Conservation (phyloP, 2,797 vertebrate genomes). For the Lycodopsis pacificus region DNA sequence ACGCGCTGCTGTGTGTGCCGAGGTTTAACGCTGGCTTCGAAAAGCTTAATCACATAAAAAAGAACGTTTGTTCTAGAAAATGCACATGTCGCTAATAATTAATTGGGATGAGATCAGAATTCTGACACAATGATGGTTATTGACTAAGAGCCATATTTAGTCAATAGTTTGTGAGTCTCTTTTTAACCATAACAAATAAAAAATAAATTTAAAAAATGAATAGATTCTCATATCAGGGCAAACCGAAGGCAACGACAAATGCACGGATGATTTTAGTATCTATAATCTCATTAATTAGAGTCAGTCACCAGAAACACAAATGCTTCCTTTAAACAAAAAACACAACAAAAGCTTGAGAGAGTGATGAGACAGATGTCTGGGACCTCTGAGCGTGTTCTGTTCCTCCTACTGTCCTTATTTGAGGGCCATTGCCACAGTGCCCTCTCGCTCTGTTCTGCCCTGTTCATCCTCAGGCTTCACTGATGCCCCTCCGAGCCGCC, state of each 20-base stretch:
- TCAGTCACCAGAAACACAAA: neutral
- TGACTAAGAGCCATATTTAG: neutral
- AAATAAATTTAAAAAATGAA: neutral
- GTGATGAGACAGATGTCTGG: neutral
- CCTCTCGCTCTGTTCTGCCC: conserved; percentile 23
- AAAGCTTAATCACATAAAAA: conserved; percentile 21
- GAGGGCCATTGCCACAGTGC: conserved; percentile 31
- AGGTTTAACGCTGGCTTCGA: conserved; percentile 28
- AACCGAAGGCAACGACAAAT: neutral
- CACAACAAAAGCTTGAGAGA: conserved; percentile 1
- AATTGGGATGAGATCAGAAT: conserved; percentile 4
- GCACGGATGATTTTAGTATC: neutral
- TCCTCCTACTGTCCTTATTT: conserved; percentile 18
- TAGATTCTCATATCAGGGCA: neutral
- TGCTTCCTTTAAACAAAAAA: neutral
- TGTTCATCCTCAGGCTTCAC: conserved; percentile 38
- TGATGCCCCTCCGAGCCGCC: conserved; percentile 35
- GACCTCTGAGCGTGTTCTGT: conserved; percentile 7
- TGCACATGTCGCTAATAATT: conserved; percentile 11
- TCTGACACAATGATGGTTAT: neutral
- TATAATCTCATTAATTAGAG: conserved; percentile 4
- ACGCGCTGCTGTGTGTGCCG: neutral
- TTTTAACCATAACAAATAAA: neutral
- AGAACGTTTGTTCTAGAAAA: conserved; percentile 4
- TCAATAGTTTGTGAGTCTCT: neutral